These are phyloP conservation scores for Ibidorhyncha struthersii DNA, from an alignment of 2,113 vertebrate species.

Conservation along the genomic window DNA sequence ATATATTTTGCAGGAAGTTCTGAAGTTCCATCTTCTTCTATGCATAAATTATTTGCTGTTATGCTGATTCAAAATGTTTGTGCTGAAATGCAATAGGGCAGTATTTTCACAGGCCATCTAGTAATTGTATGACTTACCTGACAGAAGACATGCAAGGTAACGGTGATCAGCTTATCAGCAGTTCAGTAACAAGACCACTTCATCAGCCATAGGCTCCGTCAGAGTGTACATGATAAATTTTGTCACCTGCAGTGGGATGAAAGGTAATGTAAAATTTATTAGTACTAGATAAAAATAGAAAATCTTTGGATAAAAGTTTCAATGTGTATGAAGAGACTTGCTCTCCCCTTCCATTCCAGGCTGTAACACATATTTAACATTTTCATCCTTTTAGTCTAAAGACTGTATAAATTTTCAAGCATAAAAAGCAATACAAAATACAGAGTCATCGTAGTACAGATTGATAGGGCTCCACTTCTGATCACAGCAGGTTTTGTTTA, in stretches of 20 bases:
- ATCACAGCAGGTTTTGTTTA: background rate
- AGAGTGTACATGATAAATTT: background rate
- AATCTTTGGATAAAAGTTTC: background rate
- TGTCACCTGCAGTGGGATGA: background rate
- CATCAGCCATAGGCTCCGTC: background rate
- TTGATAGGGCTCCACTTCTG: background rate
- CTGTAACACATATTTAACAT: background rate
- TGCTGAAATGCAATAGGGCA: background rate
- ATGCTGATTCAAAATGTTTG: too few relatives aligned
- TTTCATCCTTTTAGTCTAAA: background rate
- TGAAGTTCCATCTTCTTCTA: background rate
- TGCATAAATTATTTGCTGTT: background rate
- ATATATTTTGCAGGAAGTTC: background rate
- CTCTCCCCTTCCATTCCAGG: background rate
- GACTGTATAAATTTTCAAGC: background rate
- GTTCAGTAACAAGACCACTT: background rate
- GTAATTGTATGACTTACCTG: background rate
- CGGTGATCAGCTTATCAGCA: background rate
- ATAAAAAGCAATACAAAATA: background rate
- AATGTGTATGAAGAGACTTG: background rate
- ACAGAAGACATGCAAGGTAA: background rate
- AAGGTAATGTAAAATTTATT: slow-evolving; percentile 21
- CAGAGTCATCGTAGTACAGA: background rate
- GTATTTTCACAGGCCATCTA: background rate
- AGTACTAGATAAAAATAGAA: background rate